These are phyloP conservation scores for Microtus californicus DNA, from an alignment of 2,797 vertebrate species.

Conservation along the genomic window DNA sequence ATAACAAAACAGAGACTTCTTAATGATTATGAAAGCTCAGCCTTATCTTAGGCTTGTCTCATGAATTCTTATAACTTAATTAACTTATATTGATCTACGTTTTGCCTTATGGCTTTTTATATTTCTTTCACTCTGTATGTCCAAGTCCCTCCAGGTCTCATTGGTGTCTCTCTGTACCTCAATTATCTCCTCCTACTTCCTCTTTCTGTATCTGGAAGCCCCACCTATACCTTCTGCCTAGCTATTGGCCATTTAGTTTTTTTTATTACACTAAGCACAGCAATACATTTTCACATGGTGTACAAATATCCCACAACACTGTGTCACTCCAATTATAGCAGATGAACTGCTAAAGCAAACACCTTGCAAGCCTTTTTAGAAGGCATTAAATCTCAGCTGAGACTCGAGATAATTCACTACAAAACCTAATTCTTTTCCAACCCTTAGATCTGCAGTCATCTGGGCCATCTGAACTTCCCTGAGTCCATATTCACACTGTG, in stretches of 20 bases:
- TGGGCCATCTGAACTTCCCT: not conserved
- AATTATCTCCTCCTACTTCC: not conserved
- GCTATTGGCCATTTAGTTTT: not conserved
- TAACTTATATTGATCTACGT: not conserved
- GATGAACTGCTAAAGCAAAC: not conserved
- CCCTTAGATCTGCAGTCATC: not conserved
- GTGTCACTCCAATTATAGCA: not conserved
- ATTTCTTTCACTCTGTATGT: not conserved
- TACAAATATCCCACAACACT: not conserved
- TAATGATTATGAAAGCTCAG: not conserved
- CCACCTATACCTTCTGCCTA: not conserved
- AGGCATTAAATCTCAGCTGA: constrained; percentile 29
- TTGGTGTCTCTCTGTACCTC: not conserved
- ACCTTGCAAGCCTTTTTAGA: constrained; percentile 24
- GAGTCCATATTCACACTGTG: not conserved
- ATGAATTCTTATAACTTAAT: not conserved
- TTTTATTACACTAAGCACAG: not conserved
- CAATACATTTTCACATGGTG: not conserved
- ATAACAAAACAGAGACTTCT: not conserved
- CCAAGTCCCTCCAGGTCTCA: not conserved
- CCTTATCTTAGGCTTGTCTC: not conserved
- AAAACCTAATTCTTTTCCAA: constrained; percentile 1
- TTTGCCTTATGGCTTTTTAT: not conserved
- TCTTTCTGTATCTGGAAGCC: not conserved
- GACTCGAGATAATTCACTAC: constrained; percentile 32